Conservation (phyloP, 2,888 invertebrate genomes). For the Apamea sordens region DNA sequence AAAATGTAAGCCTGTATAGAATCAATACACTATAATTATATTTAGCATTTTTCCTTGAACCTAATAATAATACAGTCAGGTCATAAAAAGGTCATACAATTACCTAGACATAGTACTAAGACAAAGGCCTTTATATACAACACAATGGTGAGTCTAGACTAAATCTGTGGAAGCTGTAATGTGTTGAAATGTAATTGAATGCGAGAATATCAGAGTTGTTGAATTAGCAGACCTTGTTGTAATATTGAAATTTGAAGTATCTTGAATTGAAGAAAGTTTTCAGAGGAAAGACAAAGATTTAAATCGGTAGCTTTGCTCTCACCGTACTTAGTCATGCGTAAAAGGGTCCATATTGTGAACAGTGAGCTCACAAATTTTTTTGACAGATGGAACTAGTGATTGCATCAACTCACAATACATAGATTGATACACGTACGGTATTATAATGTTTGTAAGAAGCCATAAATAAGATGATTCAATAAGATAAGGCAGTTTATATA, state of each 20-base stretch:
- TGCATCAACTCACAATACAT: no score
- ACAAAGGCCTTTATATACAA: slow-evolving; percentile 30
- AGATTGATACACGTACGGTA: no score
- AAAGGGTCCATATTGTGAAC: not conserved
- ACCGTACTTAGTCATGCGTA: not conserved
- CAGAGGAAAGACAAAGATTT: not conserved
- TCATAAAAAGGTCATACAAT: slow-evolving; percentile 14
- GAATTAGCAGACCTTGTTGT: not conserved
- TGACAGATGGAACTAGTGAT: no score
- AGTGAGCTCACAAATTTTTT: no score
- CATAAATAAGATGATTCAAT: no score
- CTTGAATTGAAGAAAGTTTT: not conserved
- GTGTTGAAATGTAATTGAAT: slow-evolving; percentile 50
- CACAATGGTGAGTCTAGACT: slow-evolving; percentile 27
- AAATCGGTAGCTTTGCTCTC: not conserved
- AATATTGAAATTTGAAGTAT: not conserved
- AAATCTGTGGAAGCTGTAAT: slow-evolving; percentile 36
- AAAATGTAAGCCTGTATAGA: not conserved
- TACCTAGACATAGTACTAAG: slow-evolving; percentile 15
- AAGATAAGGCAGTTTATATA: no score
- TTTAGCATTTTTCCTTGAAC: not conserved
- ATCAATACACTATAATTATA: not conserved
- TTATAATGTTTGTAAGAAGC: no score
- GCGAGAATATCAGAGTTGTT: slow-evolving; percentile 36
- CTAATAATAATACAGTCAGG: not conserved